Evolutionary conservation across 2,888 invertebrate genomes (phyloP), one percentile per base, ranked within the genome.

Genomic region (Ennomos fuscantarius): DNA sequence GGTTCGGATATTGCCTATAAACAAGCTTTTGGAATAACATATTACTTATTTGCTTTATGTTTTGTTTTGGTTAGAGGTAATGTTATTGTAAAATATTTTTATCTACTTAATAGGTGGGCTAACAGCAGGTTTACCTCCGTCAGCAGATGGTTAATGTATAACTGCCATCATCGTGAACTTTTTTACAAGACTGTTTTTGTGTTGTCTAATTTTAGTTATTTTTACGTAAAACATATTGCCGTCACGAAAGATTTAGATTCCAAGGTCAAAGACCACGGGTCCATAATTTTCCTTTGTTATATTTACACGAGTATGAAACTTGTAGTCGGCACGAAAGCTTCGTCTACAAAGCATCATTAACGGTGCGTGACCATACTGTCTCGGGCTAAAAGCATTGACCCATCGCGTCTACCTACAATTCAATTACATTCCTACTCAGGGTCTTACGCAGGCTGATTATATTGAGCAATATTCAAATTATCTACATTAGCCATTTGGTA

Each of bases 361-460:
- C 58, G 65, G 69, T 72, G 74, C 74, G 76, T 82, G 79, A 75
- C 77, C 75, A 70, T 70, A 65, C 66, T 71, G 63, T 68, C 70
- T 68, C 63, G 64, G 55, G 50, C 68, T 78, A 66, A 79, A 76
- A 78, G 70, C 77, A 73, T 76, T 79, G 74, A 78, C 74, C 76
- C 69, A 55, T 61, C 63, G 58, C 48, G 40, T 46, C 52, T 66
- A 56, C 60, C 64, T 51, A 69, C 68, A 70, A 74, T 68, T 70
- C 50, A 72, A 73, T 70, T 68, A 66, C 48, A 45, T 63, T 44
- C 57, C 35, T 35, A 51, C 37, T 58, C 41, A 41, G 45, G 24
- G 5, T 24, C 5, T 24, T 24, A 24, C 24, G 24, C 44, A 45
- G 49, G 34, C 53, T 44, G 41, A 51, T 49, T 41, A 37, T 53